phyloP scores from a whole-genome alignment of 2,113 vertebrate genomes.

The Turnix velox region DNA sequence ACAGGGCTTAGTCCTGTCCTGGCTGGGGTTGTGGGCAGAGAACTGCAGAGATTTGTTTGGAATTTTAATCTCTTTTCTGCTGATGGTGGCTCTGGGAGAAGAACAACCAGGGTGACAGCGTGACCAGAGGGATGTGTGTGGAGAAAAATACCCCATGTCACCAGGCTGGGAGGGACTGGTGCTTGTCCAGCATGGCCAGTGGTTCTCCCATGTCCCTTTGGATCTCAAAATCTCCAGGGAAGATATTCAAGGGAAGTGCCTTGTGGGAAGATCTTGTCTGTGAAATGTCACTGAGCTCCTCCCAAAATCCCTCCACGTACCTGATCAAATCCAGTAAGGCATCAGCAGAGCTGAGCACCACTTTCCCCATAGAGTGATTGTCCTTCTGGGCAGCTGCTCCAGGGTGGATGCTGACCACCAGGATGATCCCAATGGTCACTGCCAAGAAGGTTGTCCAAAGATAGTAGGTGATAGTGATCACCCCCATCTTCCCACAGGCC shows the following conservation, averaged over 20 bases:
- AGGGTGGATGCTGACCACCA: conserved; percentile 83
- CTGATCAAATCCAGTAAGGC: conserved; percentile 87
- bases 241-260: not conserved
- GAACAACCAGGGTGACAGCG: not conserved
- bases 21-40: not conserved
- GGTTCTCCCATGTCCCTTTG: not conserved
- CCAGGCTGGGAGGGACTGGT: not conserved
- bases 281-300: not conserved
- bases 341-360: conserved; percentile 85
- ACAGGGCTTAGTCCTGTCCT: not conserved
- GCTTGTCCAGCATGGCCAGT: accelerated
- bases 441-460: conserved; percentile 91
- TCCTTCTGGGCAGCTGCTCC: conserved; percentile 83
- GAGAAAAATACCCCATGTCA: accelerated
- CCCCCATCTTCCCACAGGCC: conserved; percentile 83
- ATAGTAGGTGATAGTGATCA: conserved; percentile 89
- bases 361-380: conserved; percentile 68
- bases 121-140: accelerated
- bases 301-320: conserved; percentile 1
- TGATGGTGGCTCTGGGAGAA: not conserved
- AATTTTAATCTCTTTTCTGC: not conserved
- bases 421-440: conserved; percentile 81
- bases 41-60: not conserved
- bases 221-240: not conserved
- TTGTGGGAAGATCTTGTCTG: not conserved